A percentile compares a stretch with the other conserved stretches of the same genome.
Conservation (phyloP, 2,113 vertebrate genomes). For the Hipposideros armiger region DNA sequence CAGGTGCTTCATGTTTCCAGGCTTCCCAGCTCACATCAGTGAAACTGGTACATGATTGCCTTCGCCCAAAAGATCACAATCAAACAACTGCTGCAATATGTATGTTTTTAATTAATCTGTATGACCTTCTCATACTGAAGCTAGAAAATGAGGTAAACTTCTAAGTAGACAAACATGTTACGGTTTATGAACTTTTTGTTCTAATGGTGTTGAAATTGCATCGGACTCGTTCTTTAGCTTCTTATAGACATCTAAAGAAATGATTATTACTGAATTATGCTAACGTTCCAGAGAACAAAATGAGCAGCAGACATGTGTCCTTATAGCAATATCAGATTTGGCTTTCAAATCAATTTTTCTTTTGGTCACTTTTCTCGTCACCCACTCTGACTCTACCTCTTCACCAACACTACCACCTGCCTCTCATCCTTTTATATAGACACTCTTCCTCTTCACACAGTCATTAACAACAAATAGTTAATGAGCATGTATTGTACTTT, state of each 20-base stretch:
- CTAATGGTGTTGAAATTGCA: slow-evolving; percentile 13
- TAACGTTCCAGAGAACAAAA: slow-evolving; percentile 53
- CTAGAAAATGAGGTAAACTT: slow-evolving; percentile 49
- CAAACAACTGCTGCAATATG: not conserved
- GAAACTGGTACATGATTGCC: slow-evolving; percentile 43
- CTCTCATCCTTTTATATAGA: not conserved
- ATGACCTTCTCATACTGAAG: slow-evolving; percentile 50
- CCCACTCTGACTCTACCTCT: not conserved
- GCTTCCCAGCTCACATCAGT: slow-evolving; percentile 31
- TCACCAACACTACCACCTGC: not conserved
- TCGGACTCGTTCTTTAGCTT: slow-evolving; percentile 46
- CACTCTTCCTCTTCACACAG: not conserved
- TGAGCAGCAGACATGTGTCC: not conserved
- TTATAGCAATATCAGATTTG: not conserved
- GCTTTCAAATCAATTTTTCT: not conserved
- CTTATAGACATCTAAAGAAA: not conserved
- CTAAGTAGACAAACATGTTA: slow-evolving; percentile 12
- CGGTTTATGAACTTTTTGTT: not conserved
- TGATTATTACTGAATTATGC: slow-evolving; percentile 18
- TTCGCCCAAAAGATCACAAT: slow-evolving; percentile 54
- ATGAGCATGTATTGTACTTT: not conserved
- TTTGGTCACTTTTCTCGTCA: not conserved
- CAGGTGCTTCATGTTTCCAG: slow-evolving; percentile 37
- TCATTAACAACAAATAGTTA: slow-evolving; percentile 21
- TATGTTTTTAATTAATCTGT: slow-evolving; percentile 63